These are phyloP conservation scores for Bugulina stolonifera DNA, from an alignment of 2,888 invertebrate species.

Conservation along the genomic window DNA sequence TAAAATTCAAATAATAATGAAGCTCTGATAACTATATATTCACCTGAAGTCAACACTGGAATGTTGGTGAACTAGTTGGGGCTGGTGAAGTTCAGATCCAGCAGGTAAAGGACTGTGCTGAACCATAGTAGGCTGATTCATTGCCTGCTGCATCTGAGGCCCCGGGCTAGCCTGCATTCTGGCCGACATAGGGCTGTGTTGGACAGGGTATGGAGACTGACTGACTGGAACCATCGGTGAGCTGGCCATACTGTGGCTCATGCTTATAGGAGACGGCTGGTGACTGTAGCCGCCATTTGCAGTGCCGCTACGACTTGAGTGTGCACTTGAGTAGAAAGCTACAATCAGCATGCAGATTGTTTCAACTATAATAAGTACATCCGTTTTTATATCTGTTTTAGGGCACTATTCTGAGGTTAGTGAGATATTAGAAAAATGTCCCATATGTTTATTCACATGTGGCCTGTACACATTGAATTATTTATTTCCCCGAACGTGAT, in stretches of 20 bases:
- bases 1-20: too few species aligned
- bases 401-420: too few species aligned
- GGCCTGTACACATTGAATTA: too few species aligned
- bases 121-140: neutral
- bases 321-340: slow-evolving; percentile 31
- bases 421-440: too few species aligned
- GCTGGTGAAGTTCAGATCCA: slow-evolving; percentile 27
- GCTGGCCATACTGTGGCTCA: slow-evolving; percentile 23
- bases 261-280: slow-evolving; percentile 22
- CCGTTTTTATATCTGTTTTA: too few species aligned
- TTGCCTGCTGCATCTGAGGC: slow-evolving; percentile 21
- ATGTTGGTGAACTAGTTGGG: slow-evolving; percentile 28
- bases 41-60: slow-evolving; percentile 23
- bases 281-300: slow-evolving; percentile 27
- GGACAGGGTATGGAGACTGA: slow-evolving; percentile 17
- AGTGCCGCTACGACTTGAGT: slow-evolving; percentile 32
- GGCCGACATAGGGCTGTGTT: slow-evolving; percentile 11
- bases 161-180: slow-evolving; percentile 22
- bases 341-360: too few species aligned
- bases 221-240: slow-evolving; percentile 21
- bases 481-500: too few species aligned
- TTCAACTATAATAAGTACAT: too few species aligned
- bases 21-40: too few species aligned
- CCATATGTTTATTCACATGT: too few species aligned
- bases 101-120: slow-evolving; percentile 19